phyloP scores from a whole-genome alignment of 2,797 vertebrate species.

The Australoheros facetus region DNA sequence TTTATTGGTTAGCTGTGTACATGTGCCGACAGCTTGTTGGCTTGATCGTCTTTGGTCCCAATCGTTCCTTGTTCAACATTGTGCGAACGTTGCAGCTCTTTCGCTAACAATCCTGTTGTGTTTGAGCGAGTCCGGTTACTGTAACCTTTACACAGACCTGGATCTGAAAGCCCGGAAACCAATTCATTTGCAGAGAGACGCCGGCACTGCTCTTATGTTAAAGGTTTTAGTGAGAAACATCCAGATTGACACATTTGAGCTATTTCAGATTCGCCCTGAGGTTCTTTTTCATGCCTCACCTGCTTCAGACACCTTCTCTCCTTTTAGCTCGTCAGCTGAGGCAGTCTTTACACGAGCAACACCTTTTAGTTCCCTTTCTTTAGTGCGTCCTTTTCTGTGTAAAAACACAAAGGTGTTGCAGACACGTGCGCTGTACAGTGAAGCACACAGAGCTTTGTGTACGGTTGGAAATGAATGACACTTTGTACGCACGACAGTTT shows the following conservation, averaged over 20 bases:
- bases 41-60: neutral
- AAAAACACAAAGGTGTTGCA: neutral
- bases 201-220: neutral
- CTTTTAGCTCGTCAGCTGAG: neutral
- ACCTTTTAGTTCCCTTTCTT: neutral
- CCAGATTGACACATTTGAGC: constrained; percentile 13
- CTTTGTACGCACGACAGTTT: neutral
- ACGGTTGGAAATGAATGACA: neutral
- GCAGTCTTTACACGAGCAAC: neutral
- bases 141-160: neutral
- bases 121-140: neutral
- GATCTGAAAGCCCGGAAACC: neutral
- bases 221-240: neutral
- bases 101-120: neutral
- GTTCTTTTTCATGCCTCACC: neutral
- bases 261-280: constrained; percentile 5
- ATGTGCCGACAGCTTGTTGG: neutral
- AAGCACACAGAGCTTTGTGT: neutral
- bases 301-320: neutral
- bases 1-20: neutral
- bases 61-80: neutral
- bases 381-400: neutral
- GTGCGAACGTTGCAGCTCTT: neutral
- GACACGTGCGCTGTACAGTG: neutral
- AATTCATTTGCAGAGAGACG: neutral